Evolutionary conservation across 2,888 invertebrate species (phyloP).

Genomic region (Helicoverpa assulta): DNA sequence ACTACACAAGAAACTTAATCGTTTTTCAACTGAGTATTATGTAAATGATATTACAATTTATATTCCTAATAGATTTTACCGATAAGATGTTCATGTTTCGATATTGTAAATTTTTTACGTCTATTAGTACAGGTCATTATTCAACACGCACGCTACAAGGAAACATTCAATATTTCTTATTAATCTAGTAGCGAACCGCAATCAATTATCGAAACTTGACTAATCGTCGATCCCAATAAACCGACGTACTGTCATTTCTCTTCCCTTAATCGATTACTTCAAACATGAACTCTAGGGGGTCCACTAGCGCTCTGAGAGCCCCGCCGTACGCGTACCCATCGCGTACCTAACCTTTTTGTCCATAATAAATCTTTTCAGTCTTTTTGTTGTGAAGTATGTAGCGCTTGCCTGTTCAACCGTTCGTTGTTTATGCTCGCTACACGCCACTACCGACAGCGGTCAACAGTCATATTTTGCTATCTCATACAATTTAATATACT

Average conservation of each 20-base stretch:
- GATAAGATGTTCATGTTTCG: slow-evolving; percentile 59
- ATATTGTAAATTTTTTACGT: slow-evolving; percentile 61
- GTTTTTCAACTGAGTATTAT: slow-evolving; percentile 58
- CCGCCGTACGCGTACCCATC: slow-evolving; percentile 61
- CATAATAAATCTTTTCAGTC: slow-evolving; percentile 80
- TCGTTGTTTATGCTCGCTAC: slow-evolving; percentile 62
- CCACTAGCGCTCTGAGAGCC: slow-evolving; percentile 75
- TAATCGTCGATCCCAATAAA: slow-evolving; percentile 85
- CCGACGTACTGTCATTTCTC: slow-evolving; percentile 89
- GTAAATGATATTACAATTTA: slow-evolving; percentile 64
- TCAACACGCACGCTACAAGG: slow-evolving; percentile 72
- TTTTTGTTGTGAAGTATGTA: slow-evolving; percentile 71
- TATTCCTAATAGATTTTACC: slow-evolving; percentile 52
- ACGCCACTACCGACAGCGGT: slow-evolving; percentile 58
- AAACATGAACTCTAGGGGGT: slow-evolving; percentile 88
- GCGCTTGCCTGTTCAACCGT: slow-evolving; percentile 56
- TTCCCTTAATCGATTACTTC: slow-evolving; percentile 89
- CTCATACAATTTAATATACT: slow-evolving; percentile 67
- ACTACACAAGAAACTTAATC: slow-evolving; percentile 55
- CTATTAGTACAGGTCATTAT: slow-evolving; percentile 70
- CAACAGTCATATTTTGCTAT: slow-evolving; percentile 62
- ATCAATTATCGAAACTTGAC: slow-evolving; percentile 89
- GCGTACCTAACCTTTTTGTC: slow-evolving; percentile 77
- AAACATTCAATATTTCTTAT: slow-evolving; percentile 80
- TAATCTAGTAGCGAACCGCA: slow-evolving; percentile 86